Conservation (phyloP, 2,113 vertebrate genomes). For the Gallinago jamesoni region DNA sequence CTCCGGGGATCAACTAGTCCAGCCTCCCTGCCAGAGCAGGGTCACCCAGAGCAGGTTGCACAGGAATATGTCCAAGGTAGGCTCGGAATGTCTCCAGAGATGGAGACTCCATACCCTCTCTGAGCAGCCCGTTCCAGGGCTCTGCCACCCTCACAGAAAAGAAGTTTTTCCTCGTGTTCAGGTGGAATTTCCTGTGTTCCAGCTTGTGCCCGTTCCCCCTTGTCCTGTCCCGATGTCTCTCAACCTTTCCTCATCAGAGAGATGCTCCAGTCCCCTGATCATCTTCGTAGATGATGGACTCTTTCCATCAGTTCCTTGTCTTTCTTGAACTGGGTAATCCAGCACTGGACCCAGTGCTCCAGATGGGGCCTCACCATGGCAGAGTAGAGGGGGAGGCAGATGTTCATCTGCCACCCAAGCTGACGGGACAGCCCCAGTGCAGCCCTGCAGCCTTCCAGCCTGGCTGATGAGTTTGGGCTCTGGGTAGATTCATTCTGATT, state of each 20-base stretch:
- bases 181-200: not conserved
- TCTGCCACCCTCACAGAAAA: not conserved
- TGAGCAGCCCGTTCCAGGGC: not conserved
- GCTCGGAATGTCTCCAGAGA: not conserved
- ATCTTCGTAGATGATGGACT: not conserved
- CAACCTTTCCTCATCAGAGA: not conserved
- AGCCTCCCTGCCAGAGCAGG: not conserved
- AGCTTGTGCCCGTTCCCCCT: not conserved
- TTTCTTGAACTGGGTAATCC: not conserved
- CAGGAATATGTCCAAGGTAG: not conserved
- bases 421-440: not conserved
- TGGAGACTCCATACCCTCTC: not conserved
- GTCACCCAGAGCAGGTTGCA: not conserved
- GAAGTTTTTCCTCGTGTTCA: not conserved
- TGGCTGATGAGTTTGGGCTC: not conserved
- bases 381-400: not conserved
- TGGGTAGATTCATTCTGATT: not conserved
- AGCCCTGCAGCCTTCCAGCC: not conserved
- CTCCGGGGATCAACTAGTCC: not conserved
- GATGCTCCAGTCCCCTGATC: not conserved
- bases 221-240: not conserved
- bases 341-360: not conserved
- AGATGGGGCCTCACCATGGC: not conserved
- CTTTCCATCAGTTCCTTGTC: not conserved
- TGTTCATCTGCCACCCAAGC: accelerated